Evolutionary conservation across 2,113 vertebrate species (phyloP).

Genomic region (Python bivittatus): DNA sequence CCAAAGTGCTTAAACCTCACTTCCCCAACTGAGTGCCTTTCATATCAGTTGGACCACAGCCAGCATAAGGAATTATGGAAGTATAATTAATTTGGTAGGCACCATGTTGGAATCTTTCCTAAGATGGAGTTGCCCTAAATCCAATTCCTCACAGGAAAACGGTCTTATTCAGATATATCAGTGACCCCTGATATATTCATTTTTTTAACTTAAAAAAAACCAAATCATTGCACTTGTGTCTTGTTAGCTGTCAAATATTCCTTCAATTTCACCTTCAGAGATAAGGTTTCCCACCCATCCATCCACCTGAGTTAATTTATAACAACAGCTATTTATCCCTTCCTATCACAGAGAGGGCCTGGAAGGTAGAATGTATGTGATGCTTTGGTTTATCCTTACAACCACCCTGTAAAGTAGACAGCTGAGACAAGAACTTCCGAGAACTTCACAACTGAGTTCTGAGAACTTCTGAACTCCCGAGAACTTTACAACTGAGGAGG

Average conservation of each 20-base stretch:
- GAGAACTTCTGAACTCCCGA: too few relatives aligned
- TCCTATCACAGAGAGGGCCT: background rate
- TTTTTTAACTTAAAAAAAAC: constrained; percentile 52
- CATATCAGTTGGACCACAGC: background rate
- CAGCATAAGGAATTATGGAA: background rate
- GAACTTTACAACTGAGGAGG: background rate
- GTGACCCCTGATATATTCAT: background rate
- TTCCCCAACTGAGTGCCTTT: background rate
- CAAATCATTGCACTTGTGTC: background rate
- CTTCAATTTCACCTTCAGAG: constrained; percentile 24
- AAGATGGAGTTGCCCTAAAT: constrained; percentile 40
- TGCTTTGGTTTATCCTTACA: background rate
- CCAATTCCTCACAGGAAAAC: constrained; percentile 45
- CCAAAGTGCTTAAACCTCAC: constrained; percentile 54
- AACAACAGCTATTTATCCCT: background rate
- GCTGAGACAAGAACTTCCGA: background rate
- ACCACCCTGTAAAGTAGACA: background rate
- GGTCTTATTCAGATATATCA: constrained; percentile 44
- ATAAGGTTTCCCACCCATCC: background rate
- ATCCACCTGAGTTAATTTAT: background rate
- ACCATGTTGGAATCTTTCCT: constrained; percentile 52
- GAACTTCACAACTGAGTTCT: background rate
- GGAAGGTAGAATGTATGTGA: background rate
- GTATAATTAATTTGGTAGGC: background rate
- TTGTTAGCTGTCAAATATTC: background rate